Conservation (phyloP, 2,113 vertebrate species). For the Panthera tigris region DNA sequence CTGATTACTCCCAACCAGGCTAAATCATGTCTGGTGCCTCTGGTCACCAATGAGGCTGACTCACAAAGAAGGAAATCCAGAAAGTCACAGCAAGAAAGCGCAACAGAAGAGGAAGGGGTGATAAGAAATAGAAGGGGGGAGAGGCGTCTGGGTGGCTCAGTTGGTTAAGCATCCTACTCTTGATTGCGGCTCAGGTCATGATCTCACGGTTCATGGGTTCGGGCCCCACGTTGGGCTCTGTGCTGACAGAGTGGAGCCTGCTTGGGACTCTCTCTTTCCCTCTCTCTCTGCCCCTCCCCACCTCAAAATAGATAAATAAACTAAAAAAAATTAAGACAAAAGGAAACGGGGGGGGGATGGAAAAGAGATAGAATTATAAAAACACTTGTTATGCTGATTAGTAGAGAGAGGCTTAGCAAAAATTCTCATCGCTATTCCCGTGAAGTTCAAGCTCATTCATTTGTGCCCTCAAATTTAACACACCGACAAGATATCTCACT, state of each 20-base stretch:
- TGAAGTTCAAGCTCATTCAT: neutral
- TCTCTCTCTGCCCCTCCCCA: too few relatives aligned
- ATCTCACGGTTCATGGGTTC: too few relatives aligned
- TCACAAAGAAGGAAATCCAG: neutral
- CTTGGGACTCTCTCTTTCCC: too few relatives aligned
- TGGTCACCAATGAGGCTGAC: neutral
- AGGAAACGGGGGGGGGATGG: neutral
- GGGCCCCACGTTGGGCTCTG: too few relatives aligned
- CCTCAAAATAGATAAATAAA: too few relatives aligned
- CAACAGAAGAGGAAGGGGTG: neutral
- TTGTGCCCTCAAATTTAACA: constrained; percentile 22
- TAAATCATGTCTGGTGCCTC: neutral
- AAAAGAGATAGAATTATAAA: neutral
- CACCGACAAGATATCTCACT: neutral
- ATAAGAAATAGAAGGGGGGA: neutral
- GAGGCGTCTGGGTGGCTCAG: too few relatives aligned
- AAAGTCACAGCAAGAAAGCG: neutral
- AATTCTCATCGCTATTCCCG: neutral
- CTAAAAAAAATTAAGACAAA: neutral
- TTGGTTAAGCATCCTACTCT: too few relatives aligned
- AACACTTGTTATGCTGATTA: neutral
- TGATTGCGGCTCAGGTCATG: too few relatives aligned
- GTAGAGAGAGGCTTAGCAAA: neutral
- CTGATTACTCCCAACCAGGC: neutral
- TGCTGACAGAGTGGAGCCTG: too few relatives aligned